Evolutionary conservation across 1,140 invertebrate genomes (phyloP).

Genomic region (Atta texana): DNA sequence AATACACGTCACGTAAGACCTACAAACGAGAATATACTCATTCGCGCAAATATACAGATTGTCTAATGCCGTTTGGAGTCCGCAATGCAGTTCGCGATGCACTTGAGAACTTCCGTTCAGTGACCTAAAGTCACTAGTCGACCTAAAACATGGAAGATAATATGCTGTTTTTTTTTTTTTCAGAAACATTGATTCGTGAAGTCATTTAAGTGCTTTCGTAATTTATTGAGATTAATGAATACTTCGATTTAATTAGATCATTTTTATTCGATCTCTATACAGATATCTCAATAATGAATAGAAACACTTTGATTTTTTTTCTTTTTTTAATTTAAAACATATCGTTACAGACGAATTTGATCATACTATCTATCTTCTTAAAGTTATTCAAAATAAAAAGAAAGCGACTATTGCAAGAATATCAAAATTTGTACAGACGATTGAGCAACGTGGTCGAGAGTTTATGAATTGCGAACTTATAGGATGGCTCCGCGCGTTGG

Average conservation of each 20-base stretch:
- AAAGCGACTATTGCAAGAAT: not conserved
- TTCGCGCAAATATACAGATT: slow-evolving; percentile 1
- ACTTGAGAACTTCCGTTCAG: not conserved
- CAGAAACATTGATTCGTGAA: not conserved
- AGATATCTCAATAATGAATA: not conserved
- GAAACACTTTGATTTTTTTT: not conserved
- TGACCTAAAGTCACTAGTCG: not conserved
- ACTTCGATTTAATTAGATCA: not conserved
- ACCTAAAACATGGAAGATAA: not conserved
- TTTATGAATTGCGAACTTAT: slow-evolving; percentile 40
- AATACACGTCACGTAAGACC: slow-evolving; percentile 80
- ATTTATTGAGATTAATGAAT: not conserved
- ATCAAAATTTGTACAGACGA: slow-evolving; percentile 9
- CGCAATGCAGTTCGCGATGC: slow-evolving; percentile 62
- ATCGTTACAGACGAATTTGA: not conserved
- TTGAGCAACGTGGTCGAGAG: slow-evolving; percentile 9
- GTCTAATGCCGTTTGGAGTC: slow-evolving; percentile 14
- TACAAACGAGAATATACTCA: slow-evolving; percentile 51
- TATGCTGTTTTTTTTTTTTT: not conserved
- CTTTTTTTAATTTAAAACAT: not conserved
- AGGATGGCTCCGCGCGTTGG: slow-evolving; percentile 2
- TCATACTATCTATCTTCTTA: slow-evolving; percentile 11
- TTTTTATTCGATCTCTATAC: not conserved
- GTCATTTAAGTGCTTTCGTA: not conserved
- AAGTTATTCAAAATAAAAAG: not conserved